These are phyloP conservation scores for Acanthopagrus latus DNA, from an alignment of 2,797 vertebrate genomes.

Conservation along the genomic window DNA sequence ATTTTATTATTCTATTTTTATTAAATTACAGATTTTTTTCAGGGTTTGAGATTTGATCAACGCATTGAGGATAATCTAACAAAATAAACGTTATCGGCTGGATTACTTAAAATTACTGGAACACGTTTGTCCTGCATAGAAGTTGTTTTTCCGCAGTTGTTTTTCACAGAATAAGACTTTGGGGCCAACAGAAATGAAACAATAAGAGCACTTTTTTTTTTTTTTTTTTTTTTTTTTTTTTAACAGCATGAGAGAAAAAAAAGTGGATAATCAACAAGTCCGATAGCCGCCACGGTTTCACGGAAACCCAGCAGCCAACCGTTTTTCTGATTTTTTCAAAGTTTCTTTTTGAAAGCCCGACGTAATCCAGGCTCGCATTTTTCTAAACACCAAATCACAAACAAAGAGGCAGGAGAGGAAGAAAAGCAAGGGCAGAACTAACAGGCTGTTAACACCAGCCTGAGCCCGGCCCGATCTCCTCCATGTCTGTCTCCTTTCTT, in stretches of 20 bases:
- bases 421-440: constrained; percentile 71
- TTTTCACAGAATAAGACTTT: constrained; percentile 3
- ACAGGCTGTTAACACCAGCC: constrained; percentile 78
- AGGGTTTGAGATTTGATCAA: too few relatives aligned
- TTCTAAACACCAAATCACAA: constrained; percentile 71
- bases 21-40: too few relatives aligned
- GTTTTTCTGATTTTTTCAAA: constrained; percentile 58
- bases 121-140: background rate
- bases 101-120: background rate
- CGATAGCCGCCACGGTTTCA: constrained; percentile 22
- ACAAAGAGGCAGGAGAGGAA: constrained; percentile 71
- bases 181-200: background rate
- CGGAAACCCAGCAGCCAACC: constrained; percentile 2
- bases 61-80: too few relatives aligned
- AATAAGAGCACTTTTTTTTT: background rate
- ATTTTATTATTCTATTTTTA: too few relatives aligned
- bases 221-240: too few relatives aligned
- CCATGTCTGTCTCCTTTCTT: constrained; percentile 72
- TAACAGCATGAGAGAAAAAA: background rate
- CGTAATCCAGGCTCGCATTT: constrained; percentile 62
- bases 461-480: constrained; percentile 69
- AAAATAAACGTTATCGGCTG: too few relatives aligned
- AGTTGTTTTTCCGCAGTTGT: background rate
- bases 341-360: constrained; percentile 55
- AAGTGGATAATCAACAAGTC: constrained; percentile 59